phyloP scores from a whole-genome alignment of 2,113 vertebrate genomes.

The Setophaga petechia region DNA sequence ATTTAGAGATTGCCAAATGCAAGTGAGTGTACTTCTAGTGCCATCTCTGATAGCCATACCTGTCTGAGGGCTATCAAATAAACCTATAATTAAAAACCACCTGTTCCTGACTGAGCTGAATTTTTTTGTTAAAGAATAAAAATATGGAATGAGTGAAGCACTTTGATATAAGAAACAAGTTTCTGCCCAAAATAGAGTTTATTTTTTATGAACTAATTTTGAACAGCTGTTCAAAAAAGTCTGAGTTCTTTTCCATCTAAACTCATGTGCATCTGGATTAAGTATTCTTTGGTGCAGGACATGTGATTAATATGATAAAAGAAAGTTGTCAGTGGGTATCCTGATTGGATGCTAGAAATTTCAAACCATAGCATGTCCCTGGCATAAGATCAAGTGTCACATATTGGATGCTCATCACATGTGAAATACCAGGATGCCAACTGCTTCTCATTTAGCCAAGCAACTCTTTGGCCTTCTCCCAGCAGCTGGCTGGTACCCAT shows the following conservation, averaged over 20 bases:
- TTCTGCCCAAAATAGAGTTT: not conserved
- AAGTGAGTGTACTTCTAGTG: not conserved
- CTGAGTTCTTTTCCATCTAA: not conserved
- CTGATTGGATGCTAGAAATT: not conserved
- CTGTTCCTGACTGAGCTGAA: not conserved
- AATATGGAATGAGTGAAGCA: not conserved
- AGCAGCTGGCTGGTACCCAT: constrained; percentile 26
- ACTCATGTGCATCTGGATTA: not conserved
- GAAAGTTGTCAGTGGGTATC: not conserved
- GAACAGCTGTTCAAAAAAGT: not conserved
- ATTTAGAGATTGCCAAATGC: not conserved
- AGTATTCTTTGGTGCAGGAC: constrained; percentile 9
- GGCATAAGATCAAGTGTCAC: constrained; percentile 40
- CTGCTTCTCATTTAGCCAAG: constrained; percentile 43
- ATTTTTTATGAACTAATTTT: not conserved
- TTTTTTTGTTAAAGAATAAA: not conserved
- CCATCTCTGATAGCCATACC: not conserved
- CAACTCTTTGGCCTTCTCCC: constrained; percentile 6
- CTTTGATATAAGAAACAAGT: constrained; percentile 7
- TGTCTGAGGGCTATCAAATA: constrained; percentile 3
- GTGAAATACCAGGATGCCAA: constrained; percentile 43
- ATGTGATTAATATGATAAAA: constrained; percentile 27
- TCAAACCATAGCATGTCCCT: constrained; percentile 8
- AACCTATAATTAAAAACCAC: not conserved
- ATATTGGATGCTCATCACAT: constrained; percentile 52